Base-by-base conservation (phyloP, 2,113 vertebrate genomes). In the Dicerorhinus sumatrensis region DNA sequence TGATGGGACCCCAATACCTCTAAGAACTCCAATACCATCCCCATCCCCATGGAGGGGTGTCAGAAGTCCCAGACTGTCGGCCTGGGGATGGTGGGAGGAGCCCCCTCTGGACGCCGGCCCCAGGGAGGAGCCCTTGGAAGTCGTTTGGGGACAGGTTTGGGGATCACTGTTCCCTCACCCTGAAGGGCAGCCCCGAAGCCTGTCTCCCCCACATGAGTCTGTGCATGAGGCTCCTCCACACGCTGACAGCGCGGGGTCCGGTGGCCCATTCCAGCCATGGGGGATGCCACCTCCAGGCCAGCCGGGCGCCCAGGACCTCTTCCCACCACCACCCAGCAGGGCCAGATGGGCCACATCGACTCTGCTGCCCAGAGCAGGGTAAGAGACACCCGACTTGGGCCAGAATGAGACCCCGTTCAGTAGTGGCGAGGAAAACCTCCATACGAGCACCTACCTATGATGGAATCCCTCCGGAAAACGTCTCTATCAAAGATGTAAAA, bases 401-500 rank as follows among this genome's bases (percentile, higher is more conserved):
- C n/a, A 60, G 56, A 39, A 33, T 2, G 56, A 72, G 36, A 36
- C 25, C 33, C 75, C 9, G 0, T 17, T 31, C 77, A 36, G 89
- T 77, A 62, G 91, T 46, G 89, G 39, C 4, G 51, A 92, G 10
- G 21, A 73, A 6, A 56, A 83, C 21, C 23, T 8, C 72, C 70
- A 75, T 25, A 48, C 58, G 1, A 56, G 93, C 80, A 98, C 99
- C 98, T 99, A 99, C 99, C 99, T 95, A 99, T 99, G 97, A 99
- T 99, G 97, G 99, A 99, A 98, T 99, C 99, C 99, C 99, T 99
- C 98, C 99, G 99, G 99, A 99, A 99, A 91, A 99, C 99, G 36
- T 99, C 99, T 99, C 99, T 99, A 99, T 99, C 99, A 42, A 99
- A 99, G 98, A 99, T 99, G 98, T 99, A 99, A 98, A 99, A 99